A percentile compares a stretch with the other conserved stretches of the same genome.
These are phyloP conservation scores for Drosophila yakuba DNA, from an alignment of 1,140 invertebrate species.

Conservation along the genomic window DNA sequence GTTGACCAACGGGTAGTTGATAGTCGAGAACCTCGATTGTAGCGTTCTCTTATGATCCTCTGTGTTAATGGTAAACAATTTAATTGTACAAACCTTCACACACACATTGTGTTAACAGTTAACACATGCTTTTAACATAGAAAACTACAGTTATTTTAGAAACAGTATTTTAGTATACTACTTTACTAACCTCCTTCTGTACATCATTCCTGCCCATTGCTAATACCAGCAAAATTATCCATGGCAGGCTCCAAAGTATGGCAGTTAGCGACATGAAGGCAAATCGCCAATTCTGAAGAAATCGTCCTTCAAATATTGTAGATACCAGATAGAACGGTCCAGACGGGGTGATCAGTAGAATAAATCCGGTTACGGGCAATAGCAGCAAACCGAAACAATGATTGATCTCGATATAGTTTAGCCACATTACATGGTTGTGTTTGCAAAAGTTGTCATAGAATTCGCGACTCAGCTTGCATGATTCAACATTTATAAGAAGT, in stretches of 20 bases:
- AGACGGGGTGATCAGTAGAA: slow-evolving; percentile 28
- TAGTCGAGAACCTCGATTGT: no score
- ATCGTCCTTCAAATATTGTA: slow-evolving; percentile 24
- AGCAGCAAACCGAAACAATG: slow-evolving; percentile 14
- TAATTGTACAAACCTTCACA: no score
- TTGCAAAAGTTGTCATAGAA: slow-evolving; percentile 1
- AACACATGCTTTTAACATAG: no score
- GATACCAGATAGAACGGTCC: slow-evolving; percentile 27
- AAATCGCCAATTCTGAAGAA: slow-evolving; percentile 4
- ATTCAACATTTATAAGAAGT: not conserved
- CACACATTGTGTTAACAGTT: no score
- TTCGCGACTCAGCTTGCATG: not conserved
- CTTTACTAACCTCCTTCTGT: slow-evolving; percentile 29
- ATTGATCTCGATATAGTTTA: slow-evolving; percentile 6
- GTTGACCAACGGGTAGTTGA: no score
- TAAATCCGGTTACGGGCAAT: slow-evolving; percentile 23
- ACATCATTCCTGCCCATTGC: slow-evolving; percentile 21
- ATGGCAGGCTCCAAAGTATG: slow-evolving; percentile 18
- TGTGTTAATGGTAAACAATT: no score
- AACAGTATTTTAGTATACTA: not conserved
- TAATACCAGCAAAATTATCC: slow-evolving; percentile 12
- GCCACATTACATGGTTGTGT: slow-evolving; percentile 20
- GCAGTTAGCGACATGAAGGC: slow-evolving; percentile 3
- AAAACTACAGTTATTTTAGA: no score
- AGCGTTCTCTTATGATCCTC: no score